Conservation (phyloP, 2,113 vertebrate species). For the Pandion haliaetus region DNA sequence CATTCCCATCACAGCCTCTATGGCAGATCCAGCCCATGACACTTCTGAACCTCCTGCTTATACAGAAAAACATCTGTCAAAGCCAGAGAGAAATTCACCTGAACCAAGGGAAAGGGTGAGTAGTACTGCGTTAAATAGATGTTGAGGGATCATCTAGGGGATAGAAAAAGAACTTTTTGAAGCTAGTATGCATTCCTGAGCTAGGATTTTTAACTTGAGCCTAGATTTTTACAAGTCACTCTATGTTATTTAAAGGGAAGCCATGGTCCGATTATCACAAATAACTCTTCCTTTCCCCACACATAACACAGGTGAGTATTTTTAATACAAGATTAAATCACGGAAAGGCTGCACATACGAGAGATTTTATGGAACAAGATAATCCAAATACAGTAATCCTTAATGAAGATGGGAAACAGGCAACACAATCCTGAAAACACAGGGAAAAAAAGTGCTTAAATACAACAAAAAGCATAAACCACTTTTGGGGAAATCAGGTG, state of each 20-base stretch:
- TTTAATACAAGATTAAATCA: not conserved
- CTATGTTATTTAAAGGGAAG: not conserved
- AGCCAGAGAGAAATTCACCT: not conserved
- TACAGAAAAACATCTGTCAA: not conserved
- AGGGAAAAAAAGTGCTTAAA: not conserved
- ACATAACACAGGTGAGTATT: not conserved
- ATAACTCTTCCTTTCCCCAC: not conserved
- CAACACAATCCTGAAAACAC: not conserved
- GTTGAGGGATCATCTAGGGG: not conserved
- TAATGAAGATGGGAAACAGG: not conserved
- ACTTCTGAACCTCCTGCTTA: not conserved
- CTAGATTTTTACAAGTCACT: not conserved
- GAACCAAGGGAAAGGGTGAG: constrained; percentile 63
- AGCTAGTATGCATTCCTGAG: not conserved
- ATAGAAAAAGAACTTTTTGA: not conserved
- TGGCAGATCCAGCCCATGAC: constrained; percentile 57
- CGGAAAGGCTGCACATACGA: not conserved
- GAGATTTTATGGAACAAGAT: not conserved
- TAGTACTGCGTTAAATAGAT: not conserved
- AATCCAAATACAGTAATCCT: not conserved
- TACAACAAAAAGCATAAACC: not conserved
- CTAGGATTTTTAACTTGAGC: not conserved
- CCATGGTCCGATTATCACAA: not conserved
- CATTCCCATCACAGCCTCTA: constrained; percentile 73
- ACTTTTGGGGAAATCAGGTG: not conserved